These are phyloP conservation scores for Imbricaverruca yamaguchii DNA, from an alignment of 2,888 invertebrate genomes.

Conservation along the genomic window DNA sequence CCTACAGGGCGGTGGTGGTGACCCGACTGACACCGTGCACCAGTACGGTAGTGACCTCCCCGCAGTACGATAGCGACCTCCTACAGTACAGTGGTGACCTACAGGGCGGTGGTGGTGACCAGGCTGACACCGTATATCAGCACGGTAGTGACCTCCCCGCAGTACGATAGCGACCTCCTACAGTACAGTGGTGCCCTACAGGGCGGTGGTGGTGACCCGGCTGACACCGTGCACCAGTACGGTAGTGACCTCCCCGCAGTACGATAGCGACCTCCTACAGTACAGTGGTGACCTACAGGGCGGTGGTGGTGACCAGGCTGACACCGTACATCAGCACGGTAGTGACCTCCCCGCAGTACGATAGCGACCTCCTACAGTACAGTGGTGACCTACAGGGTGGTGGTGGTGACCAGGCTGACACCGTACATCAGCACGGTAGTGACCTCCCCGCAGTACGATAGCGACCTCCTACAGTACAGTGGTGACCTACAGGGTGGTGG, in stretches of 20 bases:
- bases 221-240: constrained; percentile 89
- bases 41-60: constrained; percentile 64
- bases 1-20: background rate
- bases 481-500: no score
- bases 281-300: no score
- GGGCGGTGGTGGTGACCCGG: constrained; percentile 53
- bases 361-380: no score
- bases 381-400: no score
- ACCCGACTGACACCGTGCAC: constrained; percentile 93
- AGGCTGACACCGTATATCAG: constrained; percentile 89
- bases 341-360: constrained; percentile 42
- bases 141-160: constrained; percentile 60
- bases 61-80: no score
- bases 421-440: constrained; percentile 89
- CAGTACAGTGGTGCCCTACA: no score
- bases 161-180: no score
- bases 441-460: no score
- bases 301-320: constrained; percentile 58
- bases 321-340: constrained; percentile 91
- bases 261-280: no score
- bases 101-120: constrained; percentile 46
- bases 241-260: constrained; percentile 52
- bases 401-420: constrained; percentile 64
- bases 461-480: no score
- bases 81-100: no score